These are phyloP conservation scores for Drosophila acutilabella DNA, from an alignment of 2,888 invertebrate genomes.

Conservation along the genomic window DNA sequence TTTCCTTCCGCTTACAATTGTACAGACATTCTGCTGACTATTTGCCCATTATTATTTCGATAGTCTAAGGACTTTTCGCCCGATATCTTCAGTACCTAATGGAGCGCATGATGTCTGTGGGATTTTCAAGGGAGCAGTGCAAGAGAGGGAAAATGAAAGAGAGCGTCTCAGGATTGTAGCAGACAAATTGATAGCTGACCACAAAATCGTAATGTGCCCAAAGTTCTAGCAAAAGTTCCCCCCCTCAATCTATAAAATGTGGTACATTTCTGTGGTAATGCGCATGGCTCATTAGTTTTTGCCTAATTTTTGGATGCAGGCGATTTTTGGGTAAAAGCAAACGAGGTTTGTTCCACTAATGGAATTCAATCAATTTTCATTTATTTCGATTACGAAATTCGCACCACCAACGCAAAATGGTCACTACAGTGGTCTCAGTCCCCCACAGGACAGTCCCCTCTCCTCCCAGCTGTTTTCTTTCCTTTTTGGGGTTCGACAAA, in stretches of 20 bases:
- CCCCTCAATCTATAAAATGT: conserved; percentile 6
- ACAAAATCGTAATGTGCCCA: conserved; percentile 33
- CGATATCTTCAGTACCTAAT: conserved; percentile 30
- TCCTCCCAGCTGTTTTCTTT: not conserved
- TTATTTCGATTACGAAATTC: conserved; percentile 78
- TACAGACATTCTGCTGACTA: conserved; percentile 11
- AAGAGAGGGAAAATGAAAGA: too few relatives aligned
- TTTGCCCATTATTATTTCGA: conserved; percentile 4
- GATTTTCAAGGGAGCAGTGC: not conserved
- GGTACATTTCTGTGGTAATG: conserved; percentile 54
- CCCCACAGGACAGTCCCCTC: not conserved
- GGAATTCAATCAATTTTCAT: conserved; percentile 84
- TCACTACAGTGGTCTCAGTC: conserved; percentile 25
- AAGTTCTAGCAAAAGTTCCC: conserved; percentile 3
- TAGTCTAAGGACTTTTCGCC: not conserved
- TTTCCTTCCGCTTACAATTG: not conserved
- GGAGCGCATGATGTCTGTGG: conserved; percentile 48
- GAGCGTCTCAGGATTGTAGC: conserved; percentile 31
- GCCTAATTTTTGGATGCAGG: conserved; percentile 73
- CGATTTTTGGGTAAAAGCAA: conserved; percentile 19
- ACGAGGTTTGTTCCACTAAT: conserved; percentile 63
- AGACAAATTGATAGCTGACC: conserved; percentile 59
- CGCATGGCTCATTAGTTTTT: conserved; percentile 75
- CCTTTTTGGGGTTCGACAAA: conserved; percentile 26
- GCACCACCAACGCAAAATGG: conserved; percentile 61